phyloP scores from a whole-genome alignment of 2,888 invertebrate genomes.

The Antheraea yamamai region DNA sequence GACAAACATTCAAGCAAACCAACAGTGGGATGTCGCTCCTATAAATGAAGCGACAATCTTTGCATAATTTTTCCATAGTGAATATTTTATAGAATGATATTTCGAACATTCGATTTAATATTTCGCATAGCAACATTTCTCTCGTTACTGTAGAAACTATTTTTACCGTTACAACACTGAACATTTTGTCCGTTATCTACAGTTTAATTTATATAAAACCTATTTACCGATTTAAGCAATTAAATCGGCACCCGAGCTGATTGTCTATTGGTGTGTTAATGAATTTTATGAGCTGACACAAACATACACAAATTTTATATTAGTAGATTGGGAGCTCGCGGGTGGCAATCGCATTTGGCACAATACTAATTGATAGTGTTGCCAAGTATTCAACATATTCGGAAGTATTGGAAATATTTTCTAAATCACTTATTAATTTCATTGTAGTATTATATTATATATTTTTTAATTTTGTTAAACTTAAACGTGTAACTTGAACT shows the following conservation, averaged over 20 bases:
- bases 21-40: too few species aligned
- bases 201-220: too few species aligned
- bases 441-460: not conserved
- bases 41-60: too few species aligned
- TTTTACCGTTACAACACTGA: too few species aligned
- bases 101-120: too few species aligned
- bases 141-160: too few species aligned
- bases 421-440: not conserved
- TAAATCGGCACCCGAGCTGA: constrained; percentile 18
- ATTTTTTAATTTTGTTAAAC: not conserved
- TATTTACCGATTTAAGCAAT: not conserved
- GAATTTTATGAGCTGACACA: constrained; percentile 44
- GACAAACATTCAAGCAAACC: too few species aligned
- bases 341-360: constrained; percentile 35
- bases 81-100: too few species aligned
- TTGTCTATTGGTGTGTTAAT: constrained; percentile 36
- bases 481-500: too few species aligned
- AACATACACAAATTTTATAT: constrained; percentile 49
- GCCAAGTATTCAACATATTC: not conserved
- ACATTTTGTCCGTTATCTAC: too few species aligned
- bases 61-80: too few species aligned
- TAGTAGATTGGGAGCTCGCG: constrained; percentile 46
- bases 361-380: constrained; percentile 16
- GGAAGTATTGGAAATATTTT: not conserved
- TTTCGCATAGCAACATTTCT: too few species aligned